These are phyloP conservation scores for Diorhabda sublineata DNA, from an alignment of 1,140 invertebrate species.

Conservation along the genomic window DNA sequence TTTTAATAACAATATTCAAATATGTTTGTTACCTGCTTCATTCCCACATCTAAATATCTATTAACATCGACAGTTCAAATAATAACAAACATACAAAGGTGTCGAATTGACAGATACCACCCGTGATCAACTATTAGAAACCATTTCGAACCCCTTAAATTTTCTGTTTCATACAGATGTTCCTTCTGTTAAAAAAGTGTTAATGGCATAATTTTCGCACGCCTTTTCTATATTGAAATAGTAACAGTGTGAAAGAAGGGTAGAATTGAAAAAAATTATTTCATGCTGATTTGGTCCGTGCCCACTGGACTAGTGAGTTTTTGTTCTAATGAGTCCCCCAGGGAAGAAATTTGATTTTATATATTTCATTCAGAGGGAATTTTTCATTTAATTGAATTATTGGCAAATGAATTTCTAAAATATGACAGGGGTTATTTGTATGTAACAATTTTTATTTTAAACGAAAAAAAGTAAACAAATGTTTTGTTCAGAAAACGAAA, in stretches of 20 bases:
- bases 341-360: too few relatives aligned
- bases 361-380: too few relatives aligned
- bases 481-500: too few relatives aligned
- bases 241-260: conserved; percentile 17
- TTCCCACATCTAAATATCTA: conserved; percentile 18
- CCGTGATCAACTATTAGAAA: conserved; percentile 16
- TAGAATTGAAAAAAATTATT: conserved; percentile 9
- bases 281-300: background rate
- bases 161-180: conserved; percentile 13
- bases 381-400: too few relatives aligned
- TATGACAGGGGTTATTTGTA: too few relatives aligned
- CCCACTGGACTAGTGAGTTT: too few relatives aligned
- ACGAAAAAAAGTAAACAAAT: too few relatives aligned
- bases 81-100: conserved; percentile 35
- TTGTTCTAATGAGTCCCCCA: too few relatives aligned
- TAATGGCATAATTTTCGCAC: conserved; percentile 26
- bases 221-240: conserved; percentile 19
- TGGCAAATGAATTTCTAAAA: too few relatives aligned
- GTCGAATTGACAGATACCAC: conserved; percentile 18
- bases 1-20: too few relatives aligned
- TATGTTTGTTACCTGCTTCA: background rate
- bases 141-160: background rate
- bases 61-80: conserved; percentile 34
- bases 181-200: conserved; percentile 12
- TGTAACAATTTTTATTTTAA: too few relatives aligned